Conservation (phyloP, 2,888 invertebrate species). For the Cryptocephalus primarius region DNA sequence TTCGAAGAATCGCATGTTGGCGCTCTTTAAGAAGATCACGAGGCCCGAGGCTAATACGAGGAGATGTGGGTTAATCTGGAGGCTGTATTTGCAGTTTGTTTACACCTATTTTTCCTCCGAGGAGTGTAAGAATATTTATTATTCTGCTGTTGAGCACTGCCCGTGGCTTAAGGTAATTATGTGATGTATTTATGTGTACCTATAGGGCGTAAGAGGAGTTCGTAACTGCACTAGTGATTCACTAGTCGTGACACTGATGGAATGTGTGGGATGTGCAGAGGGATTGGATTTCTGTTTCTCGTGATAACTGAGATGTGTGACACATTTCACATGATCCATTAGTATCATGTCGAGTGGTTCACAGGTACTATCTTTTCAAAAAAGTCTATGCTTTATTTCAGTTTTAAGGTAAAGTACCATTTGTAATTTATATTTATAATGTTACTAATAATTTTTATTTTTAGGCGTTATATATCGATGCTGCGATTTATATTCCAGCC, state of each 20-base stretch:
- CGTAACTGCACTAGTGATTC: too few relatives aligned
- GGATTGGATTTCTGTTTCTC: too few relatives aligned
- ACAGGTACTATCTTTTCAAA: too few relatives aligned
- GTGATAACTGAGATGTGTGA: too few relatives aligned
- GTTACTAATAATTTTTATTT: conserved; percentile 11
- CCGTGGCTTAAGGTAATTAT: conserved; percentile 49
- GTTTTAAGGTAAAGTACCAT: too few relatives aligned
- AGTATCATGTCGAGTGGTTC: too few relatives aligned
- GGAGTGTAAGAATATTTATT: conserved; percentile 36
- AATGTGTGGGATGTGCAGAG: too few relatives aligned
- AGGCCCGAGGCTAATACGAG: conserved; percentile 32
- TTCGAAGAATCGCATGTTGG: conserved; percentile 30
- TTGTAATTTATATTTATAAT: too few relatives aligned
- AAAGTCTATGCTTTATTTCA: not conserved
- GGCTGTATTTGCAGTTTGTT: conserved; percentile 49
- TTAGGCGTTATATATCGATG: conserved; percentile 51
- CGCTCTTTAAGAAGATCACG: conserved; percentile 31
- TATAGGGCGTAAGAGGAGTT: not conserved
- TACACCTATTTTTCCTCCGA: conserved; percentile 34
- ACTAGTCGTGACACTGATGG: too few relatives aligned
- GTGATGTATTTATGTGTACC: not conserved
- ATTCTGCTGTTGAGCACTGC: conserved; percentile 49
- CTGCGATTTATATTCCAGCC: conserved; percentile 51
- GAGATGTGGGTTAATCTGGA: conserved; percentile 49
- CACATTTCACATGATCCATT: too few relatives aligned